Evolutionary conservation across 1,140 invertebrate genomes (phyloP).

Genomic region (Heliconius congener): DNA sequence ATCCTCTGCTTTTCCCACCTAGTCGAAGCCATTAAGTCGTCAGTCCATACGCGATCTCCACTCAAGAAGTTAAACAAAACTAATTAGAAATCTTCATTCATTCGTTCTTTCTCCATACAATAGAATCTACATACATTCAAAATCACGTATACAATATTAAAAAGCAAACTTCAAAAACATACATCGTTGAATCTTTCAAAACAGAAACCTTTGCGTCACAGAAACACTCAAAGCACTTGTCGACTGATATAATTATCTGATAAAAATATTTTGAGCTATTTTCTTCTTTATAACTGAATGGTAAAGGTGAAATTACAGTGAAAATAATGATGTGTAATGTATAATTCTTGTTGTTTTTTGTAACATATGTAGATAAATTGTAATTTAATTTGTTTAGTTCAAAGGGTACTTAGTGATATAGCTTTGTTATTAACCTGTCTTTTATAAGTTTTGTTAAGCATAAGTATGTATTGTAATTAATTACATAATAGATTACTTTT

Average conservation of each 20-base stretch:
- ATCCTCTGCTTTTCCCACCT: too few species aligned
- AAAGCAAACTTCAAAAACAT: conserved; percentile 19
- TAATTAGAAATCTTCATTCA: neutral
- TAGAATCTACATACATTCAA: neutral
- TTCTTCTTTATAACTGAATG: neutral
- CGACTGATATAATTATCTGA: conserved; percentile 1
- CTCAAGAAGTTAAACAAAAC: neutral
- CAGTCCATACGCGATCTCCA: too few species aligned
- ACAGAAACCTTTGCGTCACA: conserved; percentile 18
- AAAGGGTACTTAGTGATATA: conserved; percentile 15
- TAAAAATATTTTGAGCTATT: neutral
- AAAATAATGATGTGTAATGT: neutral
- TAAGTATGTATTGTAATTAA: too few species aligned
- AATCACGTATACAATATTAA: conserved; percentile 7
- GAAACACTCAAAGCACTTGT: conserved; percentile 19
- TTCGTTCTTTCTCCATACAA: neutral
- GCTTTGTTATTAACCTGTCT: neutral
- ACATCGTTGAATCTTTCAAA: conserved; percentile 21
- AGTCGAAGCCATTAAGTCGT: too few species aligned
- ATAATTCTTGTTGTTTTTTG: neutral
- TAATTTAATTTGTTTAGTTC: conserved; percentile 27
- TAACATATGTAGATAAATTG: neutral
- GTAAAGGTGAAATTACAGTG: neutral
- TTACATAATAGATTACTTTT: too few species aligned
- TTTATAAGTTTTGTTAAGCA: neutral